Evolutionary conservation across 2,888 invertebrate genomes (phyloP).

Genomic region (Agonopterix arenella): DNA sequence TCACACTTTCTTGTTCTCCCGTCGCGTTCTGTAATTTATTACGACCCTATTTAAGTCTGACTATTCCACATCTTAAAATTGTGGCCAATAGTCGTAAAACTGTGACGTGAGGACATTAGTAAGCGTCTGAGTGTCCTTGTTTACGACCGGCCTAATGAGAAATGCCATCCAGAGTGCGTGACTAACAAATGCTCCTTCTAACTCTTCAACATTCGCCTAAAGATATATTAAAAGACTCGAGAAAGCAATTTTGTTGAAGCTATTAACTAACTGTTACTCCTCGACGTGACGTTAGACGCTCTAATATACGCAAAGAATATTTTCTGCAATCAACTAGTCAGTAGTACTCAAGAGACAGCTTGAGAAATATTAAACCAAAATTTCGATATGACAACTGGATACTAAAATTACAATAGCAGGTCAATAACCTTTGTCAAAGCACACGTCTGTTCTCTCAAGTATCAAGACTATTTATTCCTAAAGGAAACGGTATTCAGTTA

Average conservation of each 20-base stretch:
- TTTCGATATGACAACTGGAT: too few species aligned
- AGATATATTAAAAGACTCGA: constrained; percentile 26
- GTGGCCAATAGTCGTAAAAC: constrained; percentile 55
- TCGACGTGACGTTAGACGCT: constrained; percentile 1
- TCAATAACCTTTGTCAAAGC: too few species aligned
- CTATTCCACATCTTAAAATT: constrained; percentile 41
- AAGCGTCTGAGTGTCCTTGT: constrained; percentile 60
- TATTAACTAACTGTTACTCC: constrained; percentile 17
- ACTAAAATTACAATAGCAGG: background rate
- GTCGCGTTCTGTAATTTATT: constrained; percentile 32
- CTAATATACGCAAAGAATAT: constrained; percentile 1
- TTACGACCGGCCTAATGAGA: constrained; percentile 66
- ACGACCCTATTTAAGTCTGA: constrained; percentile 28
- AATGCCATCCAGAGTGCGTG: constrained; percentile 51
- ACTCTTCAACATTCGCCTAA: constrained; percentile 15
- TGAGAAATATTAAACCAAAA: too few species aligned
- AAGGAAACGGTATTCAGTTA: constrained; percentile 8
- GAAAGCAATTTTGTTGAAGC: constrained; percentile 28
- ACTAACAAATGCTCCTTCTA: constrained; percentile 43
- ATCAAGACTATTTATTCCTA: background rate
- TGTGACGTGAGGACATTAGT: constrained; percentile 59
- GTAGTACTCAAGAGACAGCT: too few species aligned
- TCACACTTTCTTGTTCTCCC: constrained; percentile 29
- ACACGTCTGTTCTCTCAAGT: too few species aligned
- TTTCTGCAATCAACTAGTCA: too few species aligned